phyloP scores from a whole-genome alignment of 2,113 vertebrate species.

The Phrynosoma platyrhinos region DNA sequence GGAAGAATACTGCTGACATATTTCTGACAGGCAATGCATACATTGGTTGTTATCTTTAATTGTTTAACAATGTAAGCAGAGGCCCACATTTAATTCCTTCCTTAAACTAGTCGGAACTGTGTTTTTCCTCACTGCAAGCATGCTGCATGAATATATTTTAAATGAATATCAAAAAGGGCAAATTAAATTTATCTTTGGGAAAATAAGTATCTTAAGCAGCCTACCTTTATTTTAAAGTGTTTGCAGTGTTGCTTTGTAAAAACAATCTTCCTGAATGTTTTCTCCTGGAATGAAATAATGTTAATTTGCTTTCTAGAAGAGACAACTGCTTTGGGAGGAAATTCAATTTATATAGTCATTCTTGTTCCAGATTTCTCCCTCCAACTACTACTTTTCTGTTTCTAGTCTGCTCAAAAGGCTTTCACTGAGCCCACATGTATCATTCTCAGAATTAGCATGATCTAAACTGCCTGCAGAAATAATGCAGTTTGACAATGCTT shows the following conservation, averaged over 20 bases:
- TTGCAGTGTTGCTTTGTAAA: neutral
- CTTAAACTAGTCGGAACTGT: slow-evolving; percentile 25
- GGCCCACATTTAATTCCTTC: slow-evolving; percentile 16
- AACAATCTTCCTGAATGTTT: neutral
- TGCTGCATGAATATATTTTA: neutral
- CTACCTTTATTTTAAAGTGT: slow-evolving; percentile 8
- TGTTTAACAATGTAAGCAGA: slow-evolving; percentile 18
- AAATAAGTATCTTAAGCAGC: neutral
- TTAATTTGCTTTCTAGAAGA: slow-evolving; percentile 21
- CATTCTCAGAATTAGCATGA: neutral
- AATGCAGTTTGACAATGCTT: no score
- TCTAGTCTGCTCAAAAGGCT: neutral
- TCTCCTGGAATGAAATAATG: slow-evolving; percentile 1
- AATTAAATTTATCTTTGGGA: neutral
- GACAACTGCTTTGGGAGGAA: neutral
- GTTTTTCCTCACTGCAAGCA: slow-evolving; percentile 26
- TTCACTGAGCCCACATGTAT: neutral
- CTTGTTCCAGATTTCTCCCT: neutral
- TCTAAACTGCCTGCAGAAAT: no score
- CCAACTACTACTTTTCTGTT: neutral
- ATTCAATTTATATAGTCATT: neutral
- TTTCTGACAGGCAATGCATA: slow-evolving; percentile 35
- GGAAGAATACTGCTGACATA: neutral
- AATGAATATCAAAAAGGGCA: neutral
- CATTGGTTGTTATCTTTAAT: slow-evolving; percentile 40